Conservation (phyloP, 2,888 invertebrate genomes). For the Arenicola marina region DNA sequence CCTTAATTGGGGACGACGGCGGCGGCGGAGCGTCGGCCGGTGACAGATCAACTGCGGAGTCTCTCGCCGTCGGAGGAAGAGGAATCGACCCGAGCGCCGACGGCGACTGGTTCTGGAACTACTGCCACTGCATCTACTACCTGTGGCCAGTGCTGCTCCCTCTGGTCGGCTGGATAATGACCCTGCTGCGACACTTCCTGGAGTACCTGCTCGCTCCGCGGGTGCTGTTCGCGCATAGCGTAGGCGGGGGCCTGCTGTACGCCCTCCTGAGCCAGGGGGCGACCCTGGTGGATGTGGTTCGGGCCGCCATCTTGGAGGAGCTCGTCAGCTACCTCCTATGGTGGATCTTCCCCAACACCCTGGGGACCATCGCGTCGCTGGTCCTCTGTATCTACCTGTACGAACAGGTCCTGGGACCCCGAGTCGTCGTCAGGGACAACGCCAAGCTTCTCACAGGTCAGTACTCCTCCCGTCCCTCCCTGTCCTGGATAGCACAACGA, state of each 20-base stretch:
- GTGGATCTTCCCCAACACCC: conserved; percentile 1
- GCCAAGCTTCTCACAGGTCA: background rate
- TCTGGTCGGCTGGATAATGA: too few species aligned
- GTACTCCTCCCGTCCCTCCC: too few species aligned
- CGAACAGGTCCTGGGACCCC: background rate
- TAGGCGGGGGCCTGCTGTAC: background rate
- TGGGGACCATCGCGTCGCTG: conserved; percentile 7
- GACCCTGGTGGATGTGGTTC: background rate
- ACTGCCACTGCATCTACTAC: too few species aligned
- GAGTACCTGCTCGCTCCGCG: background rate
- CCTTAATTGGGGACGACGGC: too few species aligned
- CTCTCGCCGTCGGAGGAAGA: too few species aligned
- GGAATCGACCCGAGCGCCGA: too few species aligned
- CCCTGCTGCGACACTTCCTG: too few species aligned
- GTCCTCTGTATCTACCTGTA: background rate
- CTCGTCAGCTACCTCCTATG: background rate
- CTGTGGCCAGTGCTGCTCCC: too few species aligned
- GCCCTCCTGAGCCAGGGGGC: background rate
- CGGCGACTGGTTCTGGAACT: too few species aligned
- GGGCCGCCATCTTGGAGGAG: conserved; percentile 4
- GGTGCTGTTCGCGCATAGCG: background rate
- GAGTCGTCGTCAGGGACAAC: background rate
- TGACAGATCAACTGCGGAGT: too few species aligned
- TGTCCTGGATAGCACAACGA: too few species aligned
- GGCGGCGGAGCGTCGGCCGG: too few species aligned